Evolutionary conservation across 2,888 invertebrate genomes (phyloP).

Genomic region (Lutraria lutraria): DNA sequence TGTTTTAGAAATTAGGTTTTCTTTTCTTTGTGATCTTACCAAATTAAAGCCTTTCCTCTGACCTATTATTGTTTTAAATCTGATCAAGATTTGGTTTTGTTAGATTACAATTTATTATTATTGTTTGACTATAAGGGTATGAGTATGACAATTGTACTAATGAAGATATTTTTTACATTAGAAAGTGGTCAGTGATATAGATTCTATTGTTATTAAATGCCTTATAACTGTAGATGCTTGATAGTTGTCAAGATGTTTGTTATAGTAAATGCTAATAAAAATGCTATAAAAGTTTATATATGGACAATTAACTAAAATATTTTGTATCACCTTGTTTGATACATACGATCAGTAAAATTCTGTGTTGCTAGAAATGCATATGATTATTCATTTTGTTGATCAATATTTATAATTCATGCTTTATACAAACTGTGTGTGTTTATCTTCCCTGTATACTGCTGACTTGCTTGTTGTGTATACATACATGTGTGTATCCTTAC

Average conservation of each 20-base stretch:
- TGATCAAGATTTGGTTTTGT: neutral
- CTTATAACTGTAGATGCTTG: neutral
- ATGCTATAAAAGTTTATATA: neutral
- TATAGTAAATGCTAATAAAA: no score
- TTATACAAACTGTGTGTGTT: neutral
- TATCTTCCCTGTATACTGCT: neutral
- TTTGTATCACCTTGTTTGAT: neutral
- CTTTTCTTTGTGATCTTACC: neutral
- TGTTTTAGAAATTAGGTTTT: neutral
- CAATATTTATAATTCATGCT: neutral
- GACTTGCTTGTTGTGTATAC: conserved; percentile 10
- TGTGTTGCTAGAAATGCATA: neutral
- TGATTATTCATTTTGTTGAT: neutral
- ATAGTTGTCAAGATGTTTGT: neutral
- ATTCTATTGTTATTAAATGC: neutral
- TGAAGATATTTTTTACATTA: neutral
- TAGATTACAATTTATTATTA: neutral
- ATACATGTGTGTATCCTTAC: neutral
- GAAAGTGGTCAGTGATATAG: neutral
- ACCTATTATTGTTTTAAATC: neutral
- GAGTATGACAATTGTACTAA: neutral
- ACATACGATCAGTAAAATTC: neutral
- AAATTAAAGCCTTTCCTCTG: neutral
- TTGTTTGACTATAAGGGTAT: neutral
- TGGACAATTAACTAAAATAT: neutral